Evolutionary conservation across 2,113 vertebrate genomes (phyloP), one percentile per base, ranked within the genome.

Genomic region (Danionella cerebrum): DNA sequence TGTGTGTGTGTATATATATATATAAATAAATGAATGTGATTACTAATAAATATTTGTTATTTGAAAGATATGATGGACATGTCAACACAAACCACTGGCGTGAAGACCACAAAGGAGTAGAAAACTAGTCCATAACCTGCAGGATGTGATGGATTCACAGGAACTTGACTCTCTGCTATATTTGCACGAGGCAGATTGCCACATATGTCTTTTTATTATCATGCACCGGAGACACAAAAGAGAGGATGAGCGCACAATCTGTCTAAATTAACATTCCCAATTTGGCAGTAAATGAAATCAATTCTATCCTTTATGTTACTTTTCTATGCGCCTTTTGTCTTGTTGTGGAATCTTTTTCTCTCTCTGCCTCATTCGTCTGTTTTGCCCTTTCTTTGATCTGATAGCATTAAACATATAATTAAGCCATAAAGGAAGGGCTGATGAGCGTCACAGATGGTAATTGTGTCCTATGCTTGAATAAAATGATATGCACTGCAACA

Each of bases 401-500:
- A 98, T 98, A 98, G 95, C 96, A 98, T 98, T 98, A 98, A 98
- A 98, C 96, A 99, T 98, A 98, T 98, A 99, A 99, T 99, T 99
- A 99, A 99, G 96, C 97, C 96, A 99, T 99, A 99, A 99, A 98
- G 95, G 94, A 96, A 93, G 92, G 92, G 94, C 95, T 99, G 96
- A 99, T 99, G 96, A 98, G 94, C 93, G 93, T 93, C 97, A 93
- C 96, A 98, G 96, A 99, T 99, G 96, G 96, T 98, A 99, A 99
- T 99, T 99, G 95, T 92, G 94, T 98, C 92, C 94, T 94, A 95
- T 94, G 94, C 98, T 96, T 97, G 94, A 98, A 99, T 97, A 93
- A 97, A 98, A 99, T 98, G 94, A 98, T 99, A 97, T 97, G 96
- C 95, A 98, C 97, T 98, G 96, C 94, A 92, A 97, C 95, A 98